Evolutionary conservation across 2,888 invertebrate genomes (phyloP).

Genomic region (Lutraria lutraria): DNA sequence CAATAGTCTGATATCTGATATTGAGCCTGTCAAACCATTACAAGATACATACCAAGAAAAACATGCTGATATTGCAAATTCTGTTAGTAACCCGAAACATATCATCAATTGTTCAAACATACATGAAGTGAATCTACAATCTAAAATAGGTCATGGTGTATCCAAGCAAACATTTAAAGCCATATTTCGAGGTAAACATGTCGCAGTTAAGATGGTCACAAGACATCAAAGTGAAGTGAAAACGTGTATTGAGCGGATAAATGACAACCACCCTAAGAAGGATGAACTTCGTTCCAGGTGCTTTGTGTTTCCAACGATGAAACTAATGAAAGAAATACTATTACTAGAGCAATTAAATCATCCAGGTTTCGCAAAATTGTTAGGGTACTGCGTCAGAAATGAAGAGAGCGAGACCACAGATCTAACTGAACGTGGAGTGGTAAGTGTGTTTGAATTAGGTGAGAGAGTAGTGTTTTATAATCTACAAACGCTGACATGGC

Average conservation of each 20-base stretch:
- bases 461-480: conserved; percentile 77
- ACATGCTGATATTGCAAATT: neutral
- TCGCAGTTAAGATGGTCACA: conserved; percentile 85
- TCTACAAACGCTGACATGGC: conserved; percentile 79
- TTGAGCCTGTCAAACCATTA: neutral
- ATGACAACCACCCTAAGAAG: conserved; percentile 52
- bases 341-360: conserved; percentile 82
- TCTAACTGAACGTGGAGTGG: conserved; percentile 82
- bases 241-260: conserved; percentile 77
- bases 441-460: conserved; percentile 83
- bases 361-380: conserved; percentile 80
- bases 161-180: conserved; percentile 84
- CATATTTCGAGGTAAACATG: conserved; percentile 73
- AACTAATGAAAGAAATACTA: conserved; percentile 85
- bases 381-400: conserved; percentile 84
- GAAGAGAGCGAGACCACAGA: conserved; percentile 84
- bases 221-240: conserved; percentile 83
- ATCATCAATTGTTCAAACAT: conserved; percentile 82
- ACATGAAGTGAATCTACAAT: conserved; percentile 77
- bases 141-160: conserved; percentile 84
- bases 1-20: neutral
- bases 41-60: neutral
- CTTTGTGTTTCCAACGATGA: conserved; percentile 82
- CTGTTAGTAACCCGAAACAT: conserved; percentile 53
- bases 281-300: conserved; percentile 73